Percentiles rank a stretch among this genome's conserved stretches.
Conservation (phyloP, 2,113 vertebrate species). For the Globicephala melas region DNA sequence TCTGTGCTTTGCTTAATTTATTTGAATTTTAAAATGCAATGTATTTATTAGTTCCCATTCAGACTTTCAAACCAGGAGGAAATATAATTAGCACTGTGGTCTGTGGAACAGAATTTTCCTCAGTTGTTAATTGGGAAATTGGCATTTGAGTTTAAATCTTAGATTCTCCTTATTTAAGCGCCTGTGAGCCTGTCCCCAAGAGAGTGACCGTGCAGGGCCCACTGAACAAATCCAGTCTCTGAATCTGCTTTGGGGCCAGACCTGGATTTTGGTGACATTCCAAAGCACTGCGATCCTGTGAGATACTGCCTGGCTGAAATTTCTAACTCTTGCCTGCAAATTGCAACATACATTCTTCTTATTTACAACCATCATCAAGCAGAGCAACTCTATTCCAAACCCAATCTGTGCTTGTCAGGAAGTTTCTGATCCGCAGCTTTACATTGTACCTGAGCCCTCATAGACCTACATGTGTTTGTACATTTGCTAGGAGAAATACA, state of each 20-base stretch:
- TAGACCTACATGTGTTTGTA: background rate
- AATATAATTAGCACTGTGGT: background rate
- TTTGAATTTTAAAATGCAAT: constrained; percentile 33
- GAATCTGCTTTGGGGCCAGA: background rate
- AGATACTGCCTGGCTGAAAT: background rate
- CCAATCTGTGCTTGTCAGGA: background rate
- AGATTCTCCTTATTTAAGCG: background rate
- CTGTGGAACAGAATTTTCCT: constrained; percentile 22
- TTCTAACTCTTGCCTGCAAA: background rate
- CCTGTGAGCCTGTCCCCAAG: background rate
- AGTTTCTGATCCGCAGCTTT: background rate
- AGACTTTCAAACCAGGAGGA: background rate
- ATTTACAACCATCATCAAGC: background rate
- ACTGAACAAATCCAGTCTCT: background rate
- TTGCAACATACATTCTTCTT: background rate
- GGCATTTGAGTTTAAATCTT: constrained; percentile 25
- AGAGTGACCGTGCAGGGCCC: background rate
- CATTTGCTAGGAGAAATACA: background rate
- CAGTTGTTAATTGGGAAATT: constrained; percentile 5
- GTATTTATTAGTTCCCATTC: constrained; percentile 4
- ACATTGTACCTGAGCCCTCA: background rate
- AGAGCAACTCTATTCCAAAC: background rate
- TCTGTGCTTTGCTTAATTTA: constrained; percentile 32
- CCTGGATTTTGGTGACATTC: background rate
- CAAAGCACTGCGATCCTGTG: background rate